These are phyloP conservation scores for Scelioninae gen. 1 DNA, from an alignment of 2,888 invertebrate genomes.

Conservation along the genomic window DNA sequence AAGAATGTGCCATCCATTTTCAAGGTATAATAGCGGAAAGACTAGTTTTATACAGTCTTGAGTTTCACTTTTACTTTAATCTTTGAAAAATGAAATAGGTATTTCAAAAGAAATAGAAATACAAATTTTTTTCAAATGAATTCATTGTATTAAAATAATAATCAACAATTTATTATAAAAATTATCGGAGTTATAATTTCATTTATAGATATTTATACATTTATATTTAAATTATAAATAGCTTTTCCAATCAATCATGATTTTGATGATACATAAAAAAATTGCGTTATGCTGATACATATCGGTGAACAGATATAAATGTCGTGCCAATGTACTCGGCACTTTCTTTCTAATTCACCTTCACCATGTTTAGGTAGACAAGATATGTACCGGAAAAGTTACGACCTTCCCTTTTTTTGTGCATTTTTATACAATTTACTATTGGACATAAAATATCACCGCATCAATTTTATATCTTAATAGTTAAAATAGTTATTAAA, in stretches of 20 bases:
- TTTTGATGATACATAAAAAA: slow-evolving; percentile 15
- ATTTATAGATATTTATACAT: too few species aligned
- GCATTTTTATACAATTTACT: slow-evolving; percentile 18
- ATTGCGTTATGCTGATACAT: too few species aligned
- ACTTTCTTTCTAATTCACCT: slow-evolving; percentile 66
- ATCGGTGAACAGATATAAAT: neutral
- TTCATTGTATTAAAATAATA: too few species aligned
- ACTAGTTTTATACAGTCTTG: neutral
- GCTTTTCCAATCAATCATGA: neutral
- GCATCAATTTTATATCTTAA: neutral
- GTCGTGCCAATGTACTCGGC: slow-evolving; percentile 39
- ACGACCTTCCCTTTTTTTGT: slow-evolving; percentile 39
- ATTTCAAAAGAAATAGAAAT: too few species aligned
- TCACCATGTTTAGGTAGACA: slow-evolving; percentile 53
- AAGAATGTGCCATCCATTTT: slow-evolving; percentile 9
- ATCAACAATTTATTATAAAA: too few species aligned
- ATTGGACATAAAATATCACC: slow-evolving; percentile 1
- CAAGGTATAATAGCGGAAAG: neutral
- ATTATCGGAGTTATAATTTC: too few species aligned
- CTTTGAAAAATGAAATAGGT: neutral
- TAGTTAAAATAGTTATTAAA: slow-evolving; percentile 1
- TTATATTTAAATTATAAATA: too few species aligned
- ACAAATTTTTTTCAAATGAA: too few species aligned
- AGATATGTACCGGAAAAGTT: slow-evolving; percentile 47
- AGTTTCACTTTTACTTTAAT: neutral